Evolutionary conservation across 2,888 invertebrate species (phyloP).

Genomic region (Pyrocoelia pectoralis): DNA sequence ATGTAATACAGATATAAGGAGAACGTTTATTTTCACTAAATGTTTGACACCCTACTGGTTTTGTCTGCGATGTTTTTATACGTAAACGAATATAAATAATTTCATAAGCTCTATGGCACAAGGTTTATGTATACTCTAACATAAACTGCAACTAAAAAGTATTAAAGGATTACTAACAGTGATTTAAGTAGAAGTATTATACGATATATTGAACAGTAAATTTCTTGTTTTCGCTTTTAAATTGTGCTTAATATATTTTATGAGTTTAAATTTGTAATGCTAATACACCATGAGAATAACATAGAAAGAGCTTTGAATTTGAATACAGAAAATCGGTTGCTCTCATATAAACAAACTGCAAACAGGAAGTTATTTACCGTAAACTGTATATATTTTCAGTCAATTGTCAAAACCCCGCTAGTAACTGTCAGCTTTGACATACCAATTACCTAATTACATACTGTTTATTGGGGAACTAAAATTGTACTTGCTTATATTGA

Average conservation of each 20-base stretch:
- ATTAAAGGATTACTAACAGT: background rate
- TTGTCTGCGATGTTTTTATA: slow-evolving; percentile 33
- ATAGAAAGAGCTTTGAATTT: slow-evolving; percentile 3
- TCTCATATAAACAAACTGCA: slow-evolving; percentile 25
- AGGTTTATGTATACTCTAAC: slow-evolving; percentile 3
- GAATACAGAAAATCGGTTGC: slow-evolving; percentile 12
- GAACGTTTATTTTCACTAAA: slow-evolving; percentile 50
- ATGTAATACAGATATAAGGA: slow-evolving; percentile 38
- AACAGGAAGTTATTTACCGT: slow-evolving; percentile 33
- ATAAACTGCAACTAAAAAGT: slow-evolving; percentile 1
- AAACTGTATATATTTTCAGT: slow-evolving; percentile 51
- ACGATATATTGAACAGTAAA: background rate
- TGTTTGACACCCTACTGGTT: slow-evolving; percentile 46
- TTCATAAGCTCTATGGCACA: slow-evolving; percentile 12
- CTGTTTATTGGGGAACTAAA: slow-evolving; percentile 58
- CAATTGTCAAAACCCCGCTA: slow-evolving; percentile 59
- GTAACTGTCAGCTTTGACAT: slow-evolving; percentile 59
- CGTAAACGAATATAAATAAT: slow-evolving; percentile 31
- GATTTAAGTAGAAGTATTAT: background rate
- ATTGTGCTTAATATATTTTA: slow-evolving; percentile 10
- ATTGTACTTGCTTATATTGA: slow-evolving; percentile 41
- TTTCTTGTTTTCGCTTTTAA: background rate
- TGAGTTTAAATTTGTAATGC: slow-evolving; percentile 3
- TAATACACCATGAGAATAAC: background rate
- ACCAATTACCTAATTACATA: slow-evolving; percentile 59